Evolutionary conservation across 2,113 vertebrate species (phyloP).

Genomic region (Tylochromis polylepis): DNA sequence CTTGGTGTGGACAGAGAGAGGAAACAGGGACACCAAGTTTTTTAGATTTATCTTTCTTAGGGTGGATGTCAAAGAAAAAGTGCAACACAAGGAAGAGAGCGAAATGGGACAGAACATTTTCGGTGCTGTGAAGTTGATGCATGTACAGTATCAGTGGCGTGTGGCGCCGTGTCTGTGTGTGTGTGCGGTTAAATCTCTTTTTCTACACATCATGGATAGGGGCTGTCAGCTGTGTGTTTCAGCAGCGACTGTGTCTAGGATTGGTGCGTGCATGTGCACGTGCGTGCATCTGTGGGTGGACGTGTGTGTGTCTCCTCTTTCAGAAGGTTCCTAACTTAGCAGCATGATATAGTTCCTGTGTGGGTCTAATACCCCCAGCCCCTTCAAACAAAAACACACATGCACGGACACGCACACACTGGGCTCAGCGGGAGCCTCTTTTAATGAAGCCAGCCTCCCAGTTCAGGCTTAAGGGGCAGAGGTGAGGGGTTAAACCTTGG

Average conservation of each 20-base stretch:
- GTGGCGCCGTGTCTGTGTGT: background rate
- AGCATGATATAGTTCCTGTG: constrained; percentile 54
- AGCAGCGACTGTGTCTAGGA: background rate
- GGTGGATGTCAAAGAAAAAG: background rate
- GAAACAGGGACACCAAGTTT: background rate
- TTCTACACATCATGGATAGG: background rate
- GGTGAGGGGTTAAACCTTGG: constrained; percentile 67
- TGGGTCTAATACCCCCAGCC: constrained; percentile 37
- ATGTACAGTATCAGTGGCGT: background rate
- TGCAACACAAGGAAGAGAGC: background rate
- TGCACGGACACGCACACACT: constrained; percentile 4
- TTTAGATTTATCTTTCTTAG: background rate
- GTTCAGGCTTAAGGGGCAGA: constrained; percentile 48
- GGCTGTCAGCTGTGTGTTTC: constrained; percentile 23
- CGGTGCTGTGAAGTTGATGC: constrained; percentile 21
- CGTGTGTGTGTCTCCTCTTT: constrained; percentile 13
- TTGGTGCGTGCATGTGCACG: background rate
- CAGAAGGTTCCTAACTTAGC: constrained; percentile 27
- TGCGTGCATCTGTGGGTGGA: background rate
- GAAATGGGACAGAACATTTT: background rate
- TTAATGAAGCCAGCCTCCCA: constrained; percentile 68
- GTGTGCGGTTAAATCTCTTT: constrained; percentile 7
- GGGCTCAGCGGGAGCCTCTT: constrained; percentile 65
- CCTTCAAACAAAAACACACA: constrained; percentile 31
- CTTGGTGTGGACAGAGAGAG: background rate